A percentile compares a stretch with the other conserved stretches of the same genome.
These are phyloP conservation scores for Petrolisthes cinctipes DNA, from an alignment of 2,888 invertebrate genomes.

Conservation along the genomic window DNA sequence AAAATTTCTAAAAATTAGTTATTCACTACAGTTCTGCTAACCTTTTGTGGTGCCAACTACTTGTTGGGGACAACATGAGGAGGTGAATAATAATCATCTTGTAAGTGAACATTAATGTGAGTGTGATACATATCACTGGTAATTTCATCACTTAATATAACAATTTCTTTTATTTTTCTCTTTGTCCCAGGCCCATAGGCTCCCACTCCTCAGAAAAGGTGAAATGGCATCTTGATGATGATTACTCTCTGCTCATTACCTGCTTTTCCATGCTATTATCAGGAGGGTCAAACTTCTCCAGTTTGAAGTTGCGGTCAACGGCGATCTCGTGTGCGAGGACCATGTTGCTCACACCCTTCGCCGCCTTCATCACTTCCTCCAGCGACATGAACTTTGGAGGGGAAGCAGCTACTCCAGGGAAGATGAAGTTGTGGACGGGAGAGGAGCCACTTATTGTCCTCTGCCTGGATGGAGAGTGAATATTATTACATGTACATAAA, in stretches of 20 bases:
- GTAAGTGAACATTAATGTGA: neutral
- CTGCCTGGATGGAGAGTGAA: constrained; percentile 42
- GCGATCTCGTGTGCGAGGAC: constrained; percentile 96
- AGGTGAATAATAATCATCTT: too few relatives aligned
- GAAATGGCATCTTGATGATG: neutral
- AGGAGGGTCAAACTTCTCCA: constrained; percentile 84
- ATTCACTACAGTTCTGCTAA: too few relatives aligned
- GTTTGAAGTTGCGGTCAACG: constrained; percentile 89
- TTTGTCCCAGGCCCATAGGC: neutral
- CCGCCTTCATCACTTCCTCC: constrained; percentile 89
- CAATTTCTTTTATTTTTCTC: neutral
- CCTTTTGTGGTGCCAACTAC: too few relatives aligned
- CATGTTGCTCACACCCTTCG: constrained; percentile 91
- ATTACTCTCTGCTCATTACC: constrained; percentile 16
- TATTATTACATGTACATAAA: too few relatives aligned
- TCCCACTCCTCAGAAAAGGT: neutral
- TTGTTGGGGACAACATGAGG: too few relatives aligned
- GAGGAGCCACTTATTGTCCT: constrained; percentile 58
- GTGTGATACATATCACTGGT: neutral
- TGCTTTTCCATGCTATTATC: constrained; percentile 75
- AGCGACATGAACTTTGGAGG: constrained; percentile 74
- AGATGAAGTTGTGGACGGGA: constrained; percentile 63
- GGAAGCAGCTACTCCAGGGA: constrained; percentile 62
- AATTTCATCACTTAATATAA: neutral
- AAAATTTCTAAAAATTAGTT: too few relatives aligned